Conservation (phyloP, 2,797 vertebrate species). For the Amphiprion clarkii region DNA sequence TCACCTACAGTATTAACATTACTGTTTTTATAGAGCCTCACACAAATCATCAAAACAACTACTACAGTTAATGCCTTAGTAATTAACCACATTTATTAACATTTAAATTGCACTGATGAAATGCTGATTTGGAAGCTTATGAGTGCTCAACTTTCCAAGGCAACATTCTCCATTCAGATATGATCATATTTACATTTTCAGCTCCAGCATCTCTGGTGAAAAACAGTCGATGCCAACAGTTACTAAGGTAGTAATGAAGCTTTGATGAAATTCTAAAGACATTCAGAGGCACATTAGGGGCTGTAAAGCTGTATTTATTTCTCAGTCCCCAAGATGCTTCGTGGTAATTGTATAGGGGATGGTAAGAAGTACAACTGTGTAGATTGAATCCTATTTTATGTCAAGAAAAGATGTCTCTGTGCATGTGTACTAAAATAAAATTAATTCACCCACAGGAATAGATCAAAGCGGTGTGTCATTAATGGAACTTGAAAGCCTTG, state of each 20-base stretch:
- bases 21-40: not conserved
- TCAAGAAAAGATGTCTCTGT: slow-evolving; percentile 28
- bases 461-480: slow-evolving; percentile 63
- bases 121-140: slow-evolving; percentile 24
- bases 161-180: slow-evolving; percentile 42
- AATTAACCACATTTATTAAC: slow-evolving; percentile 22
- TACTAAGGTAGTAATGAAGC: slow-evolving; percentile 63
- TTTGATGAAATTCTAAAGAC: slow-evolving; percentile 68
- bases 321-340: slow-evolving; percentile 41
- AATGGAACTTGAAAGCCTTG: slow-evolving; percentile 63
- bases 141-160: slow-evolving; percentile 41
- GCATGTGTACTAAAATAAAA: slow-evolving; percentile 14
- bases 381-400: slow-evolving; percentile 60
- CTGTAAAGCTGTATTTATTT: slow-evolving; percentile 36
- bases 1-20: slow-evolving; percentile 3
- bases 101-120: slow-evolving; percentile 9
- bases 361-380: slow-evolving; percentile 60
- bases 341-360: slow-evolving; percentile 58
- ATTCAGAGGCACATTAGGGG: slow-evolving; percentile 55
- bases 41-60: not conserved
- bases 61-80: slow-evolving; percentile 11
- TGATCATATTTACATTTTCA: slow-evolving; percentile 58
- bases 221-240: slow-evolving; percentile 42
- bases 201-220: slow-evolving; percentile 25
- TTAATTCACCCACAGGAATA: slow-evolving; percentile 32